phyloP scores from a whole-genome alignment of 2,113 vertebrate species.

The Vulpes lagopus region DNA sequence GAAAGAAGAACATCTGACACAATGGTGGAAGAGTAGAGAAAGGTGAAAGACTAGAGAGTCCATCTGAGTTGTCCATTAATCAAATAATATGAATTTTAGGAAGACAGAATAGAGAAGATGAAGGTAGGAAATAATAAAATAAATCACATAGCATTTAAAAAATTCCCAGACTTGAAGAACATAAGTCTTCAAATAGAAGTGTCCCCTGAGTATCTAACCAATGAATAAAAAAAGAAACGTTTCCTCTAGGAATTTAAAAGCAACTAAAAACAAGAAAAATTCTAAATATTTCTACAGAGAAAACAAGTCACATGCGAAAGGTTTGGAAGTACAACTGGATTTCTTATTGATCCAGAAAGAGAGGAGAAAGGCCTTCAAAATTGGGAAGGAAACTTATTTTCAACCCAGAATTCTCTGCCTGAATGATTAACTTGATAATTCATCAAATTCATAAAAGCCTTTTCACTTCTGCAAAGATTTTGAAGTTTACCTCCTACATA shows the following conservation, averaged over 20 bases:
- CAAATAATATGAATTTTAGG: neutral
- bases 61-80: neutral
- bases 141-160: neutral
- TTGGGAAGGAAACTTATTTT: constrained; percentile 5
- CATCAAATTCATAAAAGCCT: neutral
- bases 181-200: neutral
- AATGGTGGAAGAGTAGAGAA: neutral
- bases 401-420: neutral
- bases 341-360: neutral
- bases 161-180: neutral
- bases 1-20: neutral
- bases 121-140: neutral
- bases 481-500: neutral
- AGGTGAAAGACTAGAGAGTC: neutral
- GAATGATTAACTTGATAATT: neutral
- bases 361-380: neutral
- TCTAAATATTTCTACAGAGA: neutral
- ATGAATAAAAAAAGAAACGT: neutral
- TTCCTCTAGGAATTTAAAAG: constrained; percentile 26
- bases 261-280: neutral
- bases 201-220: neutral
- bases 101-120: neutral
- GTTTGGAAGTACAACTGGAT: neutral
- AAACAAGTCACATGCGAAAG: neutral
- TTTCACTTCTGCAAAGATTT: neutral